These are phyloP conservation scores for Kryptolebias marmoratus DNA, from an alignment of 2,113 vertebrate species.

Conservation along the genomic window DNA sequence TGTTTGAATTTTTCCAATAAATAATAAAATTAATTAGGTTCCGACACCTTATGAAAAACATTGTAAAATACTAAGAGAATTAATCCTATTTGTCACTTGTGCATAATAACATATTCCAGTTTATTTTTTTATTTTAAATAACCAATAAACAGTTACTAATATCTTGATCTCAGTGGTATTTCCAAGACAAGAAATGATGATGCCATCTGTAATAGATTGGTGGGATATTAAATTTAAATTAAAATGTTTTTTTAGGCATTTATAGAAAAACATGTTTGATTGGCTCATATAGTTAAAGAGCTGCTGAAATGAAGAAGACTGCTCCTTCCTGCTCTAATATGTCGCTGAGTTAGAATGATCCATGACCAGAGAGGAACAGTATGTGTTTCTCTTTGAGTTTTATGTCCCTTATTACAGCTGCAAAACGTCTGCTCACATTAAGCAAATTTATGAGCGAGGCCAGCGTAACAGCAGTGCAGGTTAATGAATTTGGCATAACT, in stretches of 20 bases:
- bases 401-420: constrained; percentile 83
- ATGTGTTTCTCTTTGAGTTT: constrained; percentile 80
- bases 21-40: neutral
- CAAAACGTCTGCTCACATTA: constrained; percentile 82
- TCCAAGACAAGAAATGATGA: constrained; percentile 1
- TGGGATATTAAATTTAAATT: constrained; percentile 20
- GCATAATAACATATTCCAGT: too few relatives aligned
- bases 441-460: constrained; percentile 83
- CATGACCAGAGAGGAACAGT: constrained; percentile 64
- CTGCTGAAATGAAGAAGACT: constrained; percentile 44
- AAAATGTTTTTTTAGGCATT: constrained; percentile 33
- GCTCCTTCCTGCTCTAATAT: constrained; percentile 45
- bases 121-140: too few relatives aligned
- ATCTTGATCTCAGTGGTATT: too few relatives aligned
- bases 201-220: constrained; percentile 32
- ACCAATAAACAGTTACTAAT: too few relatives aligned
- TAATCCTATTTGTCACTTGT: too few relatives aligned
- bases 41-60: too few relatives aligned
- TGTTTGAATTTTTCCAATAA: neutral
- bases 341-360: constrained; percentile 73
- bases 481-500: constrained; percentile 98
- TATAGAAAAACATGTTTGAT: constrained; percentile 24
- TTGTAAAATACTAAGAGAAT: too few relatives aligned
- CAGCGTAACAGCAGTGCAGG: constrained; percentile 84
- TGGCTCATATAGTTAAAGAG: constrained; percentile 29